phyloP scores from a whole-genome alignment of 2,888 invertebrate genomes.

The Crioceris asparagi region DNA sequence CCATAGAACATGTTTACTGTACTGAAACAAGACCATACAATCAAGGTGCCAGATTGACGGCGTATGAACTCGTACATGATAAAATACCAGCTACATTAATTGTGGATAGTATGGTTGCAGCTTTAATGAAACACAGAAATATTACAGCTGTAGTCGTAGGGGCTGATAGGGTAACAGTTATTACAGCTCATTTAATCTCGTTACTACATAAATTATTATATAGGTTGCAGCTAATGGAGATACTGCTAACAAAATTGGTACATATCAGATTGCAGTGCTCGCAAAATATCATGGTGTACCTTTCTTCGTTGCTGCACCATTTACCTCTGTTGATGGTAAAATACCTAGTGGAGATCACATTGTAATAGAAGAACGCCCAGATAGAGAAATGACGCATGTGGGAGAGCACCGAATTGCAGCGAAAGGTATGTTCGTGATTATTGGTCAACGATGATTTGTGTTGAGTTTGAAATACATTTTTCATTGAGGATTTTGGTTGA shows the following conservation, averaged over 20 bases:
- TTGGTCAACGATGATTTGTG: too few relatives aligned
- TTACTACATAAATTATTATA: conserved; percentile 1
- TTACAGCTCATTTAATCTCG: conserved; percentile 22
- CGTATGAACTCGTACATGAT: conserved; percentile 88
- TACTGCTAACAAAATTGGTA: conserved; percentile 98
- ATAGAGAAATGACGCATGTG: conserved; percentile 83
- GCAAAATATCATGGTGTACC: conserved; percentile 86
- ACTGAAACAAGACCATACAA: conserved; percentile 98
- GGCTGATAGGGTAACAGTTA: conserved; percentile 69
- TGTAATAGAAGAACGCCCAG: conserved; percentile 87
- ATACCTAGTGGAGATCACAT: conserved; percentile 75
- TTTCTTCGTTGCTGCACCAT: conserved; percentile 91
- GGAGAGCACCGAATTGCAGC: conserved; percentile 82
- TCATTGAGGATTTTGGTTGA: too few relatives aligned
- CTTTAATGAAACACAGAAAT: conserved; percentile 71
- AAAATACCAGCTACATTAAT: conserved; percentile 86
- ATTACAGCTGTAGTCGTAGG: conserved; percentile 94
- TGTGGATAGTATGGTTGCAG: conserved; percentile 92
- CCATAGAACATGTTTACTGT: conserved; percentile 78
- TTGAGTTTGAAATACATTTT: too few relatives aligned
- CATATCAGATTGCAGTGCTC: conserved; percentile 87
- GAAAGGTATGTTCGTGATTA: too few relatives aligned
- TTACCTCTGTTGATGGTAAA: conserved; percentile 77
- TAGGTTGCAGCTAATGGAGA: conserved; percentile 91
- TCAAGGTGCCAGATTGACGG: conserved; percentile 91